Conservation (phyloP, 2,797 vertebrate genomes). For the Nyctibius grandis region DNA sequence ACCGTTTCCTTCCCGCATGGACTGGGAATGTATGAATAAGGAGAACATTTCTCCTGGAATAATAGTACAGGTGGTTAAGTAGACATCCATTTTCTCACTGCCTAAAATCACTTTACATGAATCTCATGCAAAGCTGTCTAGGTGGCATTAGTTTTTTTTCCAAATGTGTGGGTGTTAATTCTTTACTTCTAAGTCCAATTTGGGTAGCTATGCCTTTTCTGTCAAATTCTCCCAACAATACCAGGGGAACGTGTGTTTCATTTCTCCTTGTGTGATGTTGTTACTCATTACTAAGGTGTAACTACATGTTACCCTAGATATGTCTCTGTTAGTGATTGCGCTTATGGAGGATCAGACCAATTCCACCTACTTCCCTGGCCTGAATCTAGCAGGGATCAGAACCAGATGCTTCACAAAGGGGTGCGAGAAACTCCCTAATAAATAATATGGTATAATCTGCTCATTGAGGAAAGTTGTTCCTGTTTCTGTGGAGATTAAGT, state of each 20-base stretch:
- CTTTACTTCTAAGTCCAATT: not conserved
- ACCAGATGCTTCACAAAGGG: not conserved
- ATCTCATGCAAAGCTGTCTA: not conserved
- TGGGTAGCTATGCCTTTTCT: not conserved
- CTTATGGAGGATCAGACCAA: not conserved
- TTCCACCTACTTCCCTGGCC: not conserved
- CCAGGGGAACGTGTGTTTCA: not conserved
- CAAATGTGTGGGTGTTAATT: fast-evolving
- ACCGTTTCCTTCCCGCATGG: not conserved
- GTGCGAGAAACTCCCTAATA: not conserved
- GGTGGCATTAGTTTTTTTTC: not conserved
- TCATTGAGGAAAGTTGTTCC: not conserved
- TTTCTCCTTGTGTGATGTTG: not conserved
- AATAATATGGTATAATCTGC: not conserved
- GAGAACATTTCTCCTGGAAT: not conserved
- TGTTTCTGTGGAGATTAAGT: not conserved
- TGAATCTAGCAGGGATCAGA: not conserved
- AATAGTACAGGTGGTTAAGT: not conserved
- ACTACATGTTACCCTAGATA: not conserved
- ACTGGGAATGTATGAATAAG: not conserved
- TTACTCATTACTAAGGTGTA: not conserved
- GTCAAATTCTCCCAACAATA: not conserved
- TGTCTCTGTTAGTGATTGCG: not conserved
- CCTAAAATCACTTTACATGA: not conserved
- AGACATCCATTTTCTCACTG: not conserved